Base-by-base conservation (phyloP, 2,888 invertebrate species). In the Drosophila melanosoma region DNA sequence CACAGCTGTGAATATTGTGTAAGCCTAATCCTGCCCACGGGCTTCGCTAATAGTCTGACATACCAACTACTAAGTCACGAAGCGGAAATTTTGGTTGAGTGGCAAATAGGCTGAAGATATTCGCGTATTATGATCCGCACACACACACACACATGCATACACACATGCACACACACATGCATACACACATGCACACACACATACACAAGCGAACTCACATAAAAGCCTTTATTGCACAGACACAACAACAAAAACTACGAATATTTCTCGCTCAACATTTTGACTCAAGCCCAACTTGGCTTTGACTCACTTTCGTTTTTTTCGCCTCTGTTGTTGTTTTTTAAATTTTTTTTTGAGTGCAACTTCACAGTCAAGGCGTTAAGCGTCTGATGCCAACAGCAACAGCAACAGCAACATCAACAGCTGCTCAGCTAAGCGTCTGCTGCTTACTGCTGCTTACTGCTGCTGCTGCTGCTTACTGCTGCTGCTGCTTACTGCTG, bases 241-340 rank as follows among this genome's bases (percentile, higher is more conserved):
- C 53, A 35, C 23, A 23, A 23, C 23, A 45, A 8, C 23, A 1
- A 23, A 35, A 6, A 10, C 23, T 23, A 8, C 12, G 1, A 20
- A 11, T 15, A 40, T 11, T 32, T 65, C 69, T 45, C 67, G 86
- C 89, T 88, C 89, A 86, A 83, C 68, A 54, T 61, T 84, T 69
- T 61, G 58, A 62, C 79, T 79, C 73, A 75, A 76, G 74, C 63
- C 23, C 45, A 8, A 8, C 45, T 58, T 49, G 49, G 64, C 57
- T 79, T 84, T 74, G 69, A 66, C 83, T 88, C 86, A 87, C 87
- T 85, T 89, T 87, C 87, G 88, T 83, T 73, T 73, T 64, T 61
- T 42, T 56, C 33, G 53, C n/a, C 33, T n/a, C n/a, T 40, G 56
- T 57, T 57, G 38, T 26, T 15, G 26, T 26, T 20, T n/a, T 38